Base-by-base conservation (phyloP, 2,888 invertebrate genomes). In the Diaperis boleti region DNA sequence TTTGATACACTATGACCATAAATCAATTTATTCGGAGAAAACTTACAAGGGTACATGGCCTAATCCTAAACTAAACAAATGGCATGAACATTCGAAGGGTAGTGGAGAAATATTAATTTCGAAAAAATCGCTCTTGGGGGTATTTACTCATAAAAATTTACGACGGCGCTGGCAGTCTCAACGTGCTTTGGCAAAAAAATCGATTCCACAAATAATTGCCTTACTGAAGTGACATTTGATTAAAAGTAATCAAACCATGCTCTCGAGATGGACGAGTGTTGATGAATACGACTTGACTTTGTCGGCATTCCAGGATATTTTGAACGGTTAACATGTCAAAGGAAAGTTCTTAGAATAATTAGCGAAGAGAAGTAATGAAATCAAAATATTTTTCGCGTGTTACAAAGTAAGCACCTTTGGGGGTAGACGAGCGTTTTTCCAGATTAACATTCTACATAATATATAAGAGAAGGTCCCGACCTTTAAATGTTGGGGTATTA, bases 51-150 rank as follows among this genome's bases (percentile, higher is more conserved):
- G 55, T 42, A 54, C 41, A 29, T 11, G 5, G 35, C 47, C 47
- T 57, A 7, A 47, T 57, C 57, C 39, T 37, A 57, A 57, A 57
- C 45, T 57, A 47, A 57, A 60, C 42, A 50, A 60, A 60, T 31
- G 52, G 52, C 52, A 52, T 8, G 59, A 44, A 55, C 55, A 55
- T 33, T 55, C 55, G 44, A 42, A 44, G 42, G 55, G 55, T 55
- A 44, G 55, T 37, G 45, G 57, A 45, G 57, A 57, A 57, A 57
- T 57, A 57, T 57, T 57, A 57, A 57, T 57, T 57, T 57, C 22
- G 14, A 37, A 57, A 57, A 45, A 57, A 45, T 13, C 15, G 57
- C 45, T 35, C 37, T 37, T 45, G 55, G 47, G 57, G 14, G 57
- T 22, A 37, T 37, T 57, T 35, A 35, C 35, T 56, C 13, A 41